These are phyloP conservation scores for Spilogale gracilis DNA, from an alignment of 2,113 vertebrate genomes.

Conservation along the genomic window DNA sequence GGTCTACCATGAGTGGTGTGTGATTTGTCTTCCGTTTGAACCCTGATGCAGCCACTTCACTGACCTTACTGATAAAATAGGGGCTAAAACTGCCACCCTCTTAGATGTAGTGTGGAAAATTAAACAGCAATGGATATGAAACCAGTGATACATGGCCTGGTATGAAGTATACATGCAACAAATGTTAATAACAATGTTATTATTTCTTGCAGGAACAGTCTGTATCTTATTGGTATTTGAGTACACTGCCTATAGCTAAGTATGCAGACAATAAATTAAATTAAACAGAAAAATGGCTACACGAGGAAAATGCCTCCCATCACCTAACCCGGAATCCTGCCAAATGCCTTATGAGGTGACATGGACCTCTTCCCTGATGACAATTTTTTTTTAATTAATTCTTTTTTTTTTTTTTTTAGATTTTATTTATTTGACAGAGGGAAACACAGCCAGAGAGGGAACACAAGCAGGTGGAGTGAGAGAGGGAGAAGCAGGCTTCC, in stretches of 20 bases:
- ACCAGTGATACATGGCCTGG: neutral
- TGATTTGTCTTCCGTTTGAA: neutral
- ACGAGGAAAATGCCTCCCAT: neutral
- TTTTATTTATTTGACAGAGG: too few species aligned
- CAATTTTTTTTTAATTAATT: neutral
- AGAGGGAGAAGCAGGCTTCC: too few species aligned
- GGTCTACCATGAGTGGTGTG: neutral
- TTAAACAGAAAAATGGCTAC: neutral
- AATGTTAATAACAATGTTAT: neutral
- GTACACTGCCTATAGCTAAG: neutral
- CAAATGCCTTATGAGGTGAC: neutral
- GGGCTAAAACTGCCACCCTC: neutral
- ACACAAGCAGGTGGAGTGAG: too few species aligned
- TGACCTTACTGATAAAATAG: neutral
- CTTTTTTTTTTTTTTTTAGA: too few species aligned
- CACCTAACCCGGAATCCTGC: neutral
- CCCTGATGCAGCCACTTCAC: neutral
- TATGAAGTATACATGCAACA: neutral
- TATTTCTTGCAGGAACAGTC: neutral
- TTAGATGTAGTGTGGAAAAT: neutral
- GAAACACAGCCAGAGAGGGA: too few species aligned
- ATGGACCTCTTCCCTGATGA: neutral
- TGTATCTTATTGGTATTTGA: neutral
- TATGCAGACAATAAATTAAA: neutral
- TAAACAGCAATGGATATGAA: neutral